phyloP scores from a whole-genome alignment of 1,140 invertebrate genomes.

The Telenomus remus region DNA sequence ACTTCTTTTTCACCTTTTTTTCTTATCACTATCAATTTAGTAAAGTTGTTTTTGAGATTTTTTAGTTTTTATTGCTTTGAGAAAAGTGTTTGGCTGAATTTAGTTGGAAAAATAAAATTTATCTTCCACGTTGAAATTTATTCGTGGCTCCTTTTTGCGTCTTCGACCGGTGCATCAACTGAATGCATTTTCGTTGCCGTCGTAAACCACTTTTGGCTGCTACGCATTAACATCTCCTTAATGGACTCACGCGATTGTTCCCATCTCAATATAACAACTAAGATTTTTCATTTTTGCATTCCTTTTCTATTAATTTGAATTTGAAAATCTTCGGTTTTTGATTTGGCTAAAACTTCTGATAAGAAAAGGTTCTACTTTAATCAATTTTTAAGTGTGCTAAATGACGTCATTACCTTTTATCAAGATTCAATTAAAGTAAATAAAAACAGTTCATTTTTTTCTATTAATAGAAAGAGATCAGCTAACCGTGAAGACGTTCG shows the following conservation, averaged over 20 bases:
- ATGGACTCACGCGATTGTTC: constrained; percentile 51
- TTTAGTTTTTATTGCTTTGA: not conserved
- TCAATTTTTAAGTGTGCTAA: not conserved
- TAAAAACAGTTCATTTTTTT: constrained; percentile 16
- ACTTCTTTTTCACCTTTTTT: no score
- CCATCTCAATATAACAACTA: constrained; percentile 21
- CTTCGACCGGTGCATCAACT: constrained; percentile 4
- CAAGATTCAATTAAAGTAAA: constrained; percentile 26
- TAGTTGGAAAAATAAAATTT: constrained; percentile 57
- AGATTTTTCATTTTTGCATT: constrained; percentile 24
- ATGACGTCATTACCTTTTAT: constrained; percentile 25
- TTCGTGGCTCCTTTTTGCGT: constrained; percentile 25
- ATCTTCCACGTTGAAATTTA: constrained; percentile 53
- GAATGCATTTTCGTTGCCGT: constrained; percentile 49
- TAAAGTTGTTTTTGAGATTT: not conserved
- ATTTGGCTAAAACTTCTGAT: no score
- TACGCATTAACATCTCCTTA: constrained; percentile 49
- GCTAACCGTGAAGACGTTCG: no score
- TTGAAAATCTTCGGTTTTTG: no score
- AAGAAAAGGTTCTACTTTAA: no score
- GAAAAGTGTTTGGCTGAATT: constrained; percentile 2
- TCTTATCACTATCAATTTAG: no score
- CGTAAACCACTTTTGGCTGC: constrained; percentile 52
- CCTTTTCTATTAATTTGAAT: no score
- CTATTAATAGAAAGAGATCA: no score